A percentile compares a stretch with the other conserved stretches of the same genome.
phyloP scores from a whole-genome alignment of 2,888 invertebrate genomes.

The Trichacis sp. region DNA sequence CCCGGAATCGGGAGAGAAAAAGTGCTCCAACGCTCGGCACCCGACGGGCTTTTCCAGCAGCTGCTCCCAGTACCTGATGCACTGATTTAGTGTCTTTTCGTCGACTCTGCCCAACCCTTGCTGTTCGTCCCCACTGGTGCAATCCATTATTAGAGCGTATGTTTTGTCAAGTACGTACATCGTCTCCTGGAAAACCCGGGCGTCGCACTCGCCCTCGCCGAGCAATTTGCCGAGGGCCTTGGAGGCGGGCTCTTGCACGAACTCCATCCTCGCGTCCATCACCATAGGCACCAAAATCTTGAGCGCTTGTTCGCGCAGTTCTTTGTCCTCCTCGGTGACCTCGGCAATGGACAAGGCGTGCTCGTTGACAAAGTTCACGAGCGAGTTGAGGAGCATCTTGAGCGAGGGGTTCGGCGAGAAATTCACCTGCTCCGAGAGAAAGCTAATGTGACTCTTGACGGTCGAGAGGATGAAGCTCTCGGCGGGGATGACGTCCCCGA shows the following conservation, averaged over 20 bases:
- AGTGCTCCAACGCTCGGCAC: constrained; percentile 83
- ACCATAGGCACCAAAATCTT: constrained; percentile 82
- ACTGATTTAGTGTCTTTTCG: constrained; percentile 75
- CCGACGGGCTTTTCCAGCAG: constrained; percentile 86
- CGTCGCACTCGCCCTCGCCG: constrained; percentile 76
- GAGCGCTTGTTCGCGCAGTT: constrained; percentile 75
- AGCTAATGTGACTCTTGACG: constrained; percentile 76
- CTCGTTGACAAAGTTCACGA: constrained; percentile 76
- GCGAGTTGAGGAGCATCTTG: constrained; percentile 75
- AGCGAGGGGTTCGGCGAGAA: constrained; percentile 76
- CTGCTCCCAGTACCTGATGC: constrained; percentile 86
- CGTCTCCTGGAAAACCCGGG: constrained; percentile 76
- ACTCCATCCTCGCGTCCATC: constrained; percentile 82
- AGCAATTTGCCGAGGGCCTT: constrained; percentile 76
- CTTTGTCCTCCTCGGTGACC: constrained; percentile 73
- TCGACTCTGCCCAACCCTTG: constrained; percentile 69
- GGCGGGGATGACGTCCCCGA: constrained; percentile 83
- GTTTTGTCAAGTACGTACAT: constrained; percentile 76
- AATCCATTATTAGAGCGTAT: constrained; percentile 77
- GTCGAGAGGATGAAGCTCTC: constrained; percentile 86
- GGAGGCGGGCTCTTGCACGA: constrained; percentile 75
- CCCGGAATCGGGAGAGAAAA: constrained; percentile 78
- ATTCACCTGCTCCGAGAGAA: constrained; percentile 73
- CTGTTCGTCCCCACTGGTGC: constrained; percentile 67
- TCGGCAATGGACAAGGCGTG: constrained; percentile 71